Conservation (phyloP, 2,888 invertebrate genomes). For the Coecobrya sp. region DNA sequence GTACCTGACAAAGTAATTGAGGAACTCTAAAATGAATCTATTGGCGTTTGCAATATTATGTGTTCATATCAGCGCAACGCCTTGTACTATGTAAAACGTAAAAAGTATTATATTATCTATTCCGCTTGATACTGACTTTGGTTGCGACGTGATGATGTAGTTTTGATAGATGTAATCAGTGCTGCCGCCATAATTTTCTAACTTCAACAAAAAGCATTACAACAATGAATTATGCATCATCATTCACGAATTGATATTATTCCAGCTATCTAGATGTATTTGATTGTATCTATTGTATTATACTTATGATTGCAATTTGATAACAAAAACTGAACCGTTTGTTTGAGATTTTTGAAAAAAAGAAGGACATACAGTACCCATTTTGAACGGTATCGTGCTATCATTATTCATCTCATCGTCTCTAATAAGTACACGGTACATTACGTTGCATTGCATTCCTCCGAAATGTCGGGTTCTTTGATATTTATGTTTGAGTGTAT, state of each 20-base stretch:
- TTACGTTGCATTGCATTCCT: slow-evolving; percentile 51
- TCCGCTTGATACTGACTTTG: background rate
- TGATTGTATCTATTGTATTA: slow-evolving; percentile 23
- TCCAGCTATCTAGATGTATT: slow-evolving; percentile 31
- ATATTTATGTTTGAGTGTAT: background rate
- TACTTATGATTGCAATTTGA: background rate
- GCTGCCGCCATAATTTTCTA: slow-evolving; percentile 18
- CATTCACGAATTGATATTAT: slow-evolving; percentile 8
- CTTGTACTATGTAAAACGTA: background rate
- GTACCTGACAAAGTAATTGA: too few species aligned
- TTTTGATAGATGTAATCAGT: slow-evolving; percentile 31
- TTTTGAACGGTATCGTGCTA: background rate
- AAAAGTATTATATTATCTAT: background rate
- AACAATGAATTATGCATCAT: slow-evolving; percentile 23
- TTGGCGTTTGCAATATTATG: too few species aligned
- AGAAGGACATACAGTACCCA: background rate
- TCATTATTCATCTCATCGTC: slow-evolving; percentile 66
- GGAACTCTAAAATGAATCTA: too few species aligned
- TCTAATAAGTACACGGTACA: slow-evolving; percentile 58
- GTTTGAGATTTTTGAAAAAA: background rate
- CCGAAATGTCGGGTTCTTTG: slow-evolving; percentile 53
- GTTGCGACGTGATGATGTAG: slow-evolving; percentile 10
- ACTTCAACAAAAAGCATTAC: background rate
- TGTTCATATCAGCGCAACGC: too few species aligned
- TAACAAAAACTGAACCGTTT: slow-evolving; percentile 48